Percentiles rank a stretch among this genome's conserved stretches.
Evolutionary conservation across 2,888 invertebrate genomes (phyloP).

Genomic region (Pelosia muscerda): DNA sequence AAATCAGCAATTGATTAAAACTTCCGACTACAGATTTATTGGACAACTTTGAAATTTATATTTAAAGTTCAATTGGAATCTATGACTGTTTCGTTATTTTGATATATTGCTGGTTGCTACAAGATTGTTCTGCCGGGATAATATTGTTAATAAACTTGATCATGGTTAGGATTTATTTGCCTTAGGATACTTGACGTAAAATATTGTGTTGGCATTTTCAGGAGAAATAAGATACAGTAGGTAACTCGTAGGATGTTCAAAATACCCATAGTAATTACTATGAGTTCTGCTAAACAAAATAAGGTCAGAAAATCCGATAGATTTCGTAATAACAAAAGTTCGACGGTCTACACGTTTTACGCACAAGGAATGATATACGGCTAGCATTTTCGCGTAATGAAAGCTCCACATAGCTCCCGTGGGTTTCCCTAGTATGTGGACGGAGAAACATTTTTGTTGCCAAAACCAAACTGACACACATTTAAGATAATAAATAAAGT

Average conservation of each 20-base stretch:
- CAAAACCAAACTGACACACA: not conserved
- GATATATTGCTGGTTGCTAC: not conserved
- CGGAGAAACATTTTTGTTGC: not conserved
- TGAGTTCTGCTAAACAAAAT: not conserved
- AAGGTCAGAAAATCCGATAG: not conserved
- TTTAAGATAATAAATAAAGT: not conserved
- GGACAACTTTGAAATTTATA: constrained; percentile 39
- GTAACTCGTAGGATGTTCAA: not conserved
- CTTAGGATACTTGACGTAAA: not conserved
- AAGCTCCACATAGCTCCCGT: not conserved
- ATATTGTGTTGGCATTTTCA: not conserved
- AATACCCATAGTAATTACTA: not conserved
- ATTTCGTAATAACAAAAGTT: not conserved
- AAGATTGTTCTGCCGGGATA: not conserved
- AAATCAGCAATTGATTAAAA: constrained; percentile 57
- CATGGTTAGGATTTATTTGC: not conserved
- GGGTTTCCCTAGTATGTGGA: not conserved
- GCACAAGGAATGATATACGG: not conserved
- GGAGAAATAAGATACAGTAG: not conserved
- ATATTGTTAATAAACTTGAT: not conserved
- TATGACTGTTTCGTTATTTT: constrained; percentile 15
- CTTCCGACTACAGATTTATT: constrained; percentile 55
- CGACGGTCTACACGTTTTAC: not conserved
- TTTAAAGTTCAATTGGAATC: constrained; percentile 35
- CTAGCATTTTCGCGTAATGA: not conserved